A percentile compares a stretch with the other conserved stretches of the same genome.
These are phyloP conservation scores for Acipenser oxyrinchus DNA, from an alignment of 2,797 vertebrate species.

Conservation along the genomic window DNA sequence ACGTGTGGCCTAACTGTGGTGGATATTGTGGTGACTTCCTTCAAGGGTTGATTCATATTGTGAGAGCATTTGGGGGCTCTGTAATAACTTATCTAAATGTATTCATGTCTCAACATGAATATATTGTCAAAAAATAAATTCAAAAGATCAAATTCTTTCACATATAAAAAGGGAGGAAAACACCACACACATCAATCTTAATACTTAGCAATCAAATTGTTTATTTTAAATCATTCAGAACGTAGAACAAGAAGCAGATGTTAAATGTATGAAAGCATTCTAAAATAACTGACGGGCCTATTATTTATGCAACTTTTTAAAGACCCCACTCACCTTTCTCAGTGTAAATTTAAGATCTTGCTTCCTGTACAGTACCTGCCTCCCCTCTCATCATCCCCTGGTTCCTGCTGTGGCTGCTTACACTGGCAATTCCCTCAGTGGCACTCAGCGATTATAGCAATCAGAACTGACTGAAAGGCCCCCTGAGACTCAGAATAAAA, in stretches of 20 bases:
- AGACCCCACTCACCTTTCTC: neutral
- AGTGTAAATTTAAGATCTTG: neutral
- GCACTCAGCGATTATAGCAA: conserved; percentile 21
- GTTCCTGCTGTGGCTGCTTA: conserved; percentile 12
- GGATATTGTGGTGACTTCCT: too few relatives aligned
- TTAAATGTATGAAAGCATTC: neutral
- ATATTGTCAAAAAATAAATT: too few relatives aligned
- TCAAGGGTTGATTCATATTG: too few relatives aligned
- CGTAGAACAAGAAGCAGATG: conserved; percentile 2
- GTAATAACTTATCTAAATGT: too few relatives aligned
- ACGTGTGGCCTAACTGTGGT: too few relatives aligned
- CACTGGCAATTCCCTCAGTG: conserved; percentile 9
- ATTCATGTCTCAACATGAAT: too few relatives aligned
- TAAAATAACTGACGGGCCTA: neutral
- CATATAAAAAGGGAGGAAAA: too few relatives aligned
- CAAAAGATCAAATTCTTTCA: too few relatives aligned
- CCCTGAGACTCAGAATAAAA: conserved; percentile 16
- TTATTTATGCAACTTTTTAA: neutral
- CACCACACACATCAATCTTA: too few relatives aligned
- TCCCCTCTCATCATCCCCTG: conserved; percentile 17
- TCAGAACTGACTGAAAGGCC: conserved; percentile 19
- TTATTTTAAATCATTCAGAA: neutral
- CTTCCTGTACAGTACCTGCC: conserved; percentile 8
- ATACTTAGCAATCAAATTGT: neutral
- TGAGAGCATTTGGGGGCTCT: too few relatives aligned